phyloP scores from a whole-genome alignment of 1,140 invertebrate species.

The Popillia japonica region DNA sequence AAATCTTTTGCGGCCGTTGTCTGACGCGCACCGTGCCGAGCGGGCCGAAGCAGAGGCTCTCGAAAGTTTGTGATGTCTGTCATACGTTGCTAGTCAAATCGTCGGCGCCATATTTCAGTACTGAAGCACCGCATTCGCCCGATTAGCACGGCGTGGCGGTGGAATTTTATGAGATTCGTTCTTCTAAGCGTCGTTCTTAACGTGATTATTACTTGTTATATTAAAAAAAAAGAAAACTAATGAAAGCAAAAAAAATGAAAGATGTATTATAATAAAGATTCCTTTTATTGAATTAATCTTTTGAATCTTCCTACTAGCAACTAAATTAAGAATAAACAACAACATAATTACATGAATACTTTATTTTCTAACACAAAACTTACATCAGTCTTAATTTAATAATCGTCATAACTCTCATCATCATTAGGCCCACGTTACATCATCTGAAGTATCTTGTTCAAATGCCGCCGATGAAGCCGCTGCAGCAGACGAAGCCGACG shows the following conservation, averaged over 20 bases:
- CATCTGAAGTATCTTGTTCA: no score
- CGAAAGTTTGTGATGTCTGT: conserved; percentile 95
- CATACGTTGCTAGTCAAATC: conserved; percentile 94
- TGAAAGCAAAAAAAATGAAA: background rate
- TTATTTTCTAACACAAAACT: no score
- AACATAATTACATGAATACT: no score
- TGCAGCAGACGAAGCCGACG: no score
- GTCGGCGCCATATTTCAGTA: conserved; percentile 94
- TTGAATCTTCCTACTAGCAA: background rate
- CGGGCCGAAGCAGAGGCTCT: conserved; percentile 84
- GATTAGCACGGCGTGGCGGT: conserved; percentile 55
- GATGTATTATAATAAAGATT: conserved; percentile 26
- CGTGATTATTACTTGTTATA: conserved; percentile 28
- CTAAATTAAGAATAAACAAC: no score
- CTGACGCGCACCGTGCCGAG: conserved; percentile 81
- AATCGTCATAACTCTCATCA: background rate
- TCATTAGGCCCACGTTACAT: no score
- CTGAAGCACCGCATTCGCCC: conserved; percentile 79
- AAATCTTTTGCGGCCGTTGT: conserved; percentile 92
- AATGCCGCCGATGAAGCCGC: no score
- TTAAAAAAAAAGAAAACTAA: background rate
- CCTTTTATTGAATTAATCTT: conserved; percentile 1
- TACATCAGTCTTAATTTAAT: no score
- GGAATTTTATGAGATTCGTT: background rate
- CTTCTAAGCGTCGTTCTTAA: conserved; percentile 9